Percentiles rank a stretch among this genome's conserved stretches.
phyloP scores from a whole-genome alignment of 2,888 invertebrate species.

The Mantis religiosa region DNA sequence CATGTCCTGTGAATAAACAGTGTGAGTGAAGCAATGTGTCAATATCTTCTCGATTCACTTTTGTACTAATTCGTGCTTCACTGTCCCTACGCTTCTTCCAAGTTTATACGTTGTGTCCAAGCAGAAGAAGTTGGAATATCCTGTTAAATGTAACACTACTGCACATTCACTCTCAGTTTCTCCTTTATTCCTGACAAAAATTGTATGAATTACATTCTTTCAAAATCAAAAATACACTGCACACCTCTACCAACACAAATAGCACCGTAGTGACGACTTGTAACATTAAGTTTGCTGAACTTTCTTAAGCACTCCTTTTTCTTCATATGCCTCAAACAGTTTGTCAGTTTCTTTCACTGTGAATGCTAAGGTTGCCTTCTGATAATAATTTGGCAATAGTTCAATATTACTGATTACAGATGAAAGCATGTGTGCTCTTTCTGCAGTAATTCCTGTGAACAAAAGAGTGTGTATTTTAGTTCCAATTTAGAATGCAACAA shows the following conservation, averaged over 20 bases:
- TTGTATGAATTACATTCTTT: no score
- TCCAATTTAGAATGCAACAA: no score
- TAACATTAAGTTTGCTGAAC: background rate
- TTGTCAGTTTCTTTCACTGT: conserved; percentile 71
- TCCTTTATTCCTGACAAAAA: no score
- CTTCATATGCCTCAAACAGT: conserved; percentile 61
- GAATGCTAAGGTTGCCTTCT: conserved; percentile 76
- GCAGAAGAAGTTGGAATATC: conserved; percentile 58
- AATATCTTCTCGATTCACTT: no score
- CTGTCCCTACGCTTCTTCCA: no score
- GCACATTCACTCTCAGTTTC: conserved; percentile 29
- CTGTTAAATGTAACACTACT: conserved; percentile 49
- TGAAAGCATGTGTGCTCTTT: conserved; percentile 81
- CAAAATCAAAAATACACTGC: no score
- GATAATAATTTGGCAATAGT: conserved; percentile 76
- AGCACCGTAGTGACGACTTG: no score
- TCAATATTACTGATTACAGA: conserved; percentile 89
- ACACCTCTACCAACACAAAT: no score
- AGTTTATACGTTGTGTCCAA: no score
- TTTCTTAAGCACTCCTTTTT: conserved; percentile 51
- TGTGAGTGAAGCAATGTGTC: no score
- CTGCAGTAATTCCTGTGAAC: conserved; percentile 66
- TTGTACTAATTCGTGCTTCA: no score
- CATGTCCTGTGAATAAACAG: no score
- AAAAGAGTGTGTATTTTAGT: conserved; percentile 26